Evolutionary conservation across 2,113 vertebrate genomes (phyloP), one percentile per base, ranked within the genome.

Genomic region (Scomber colias): DNA sequence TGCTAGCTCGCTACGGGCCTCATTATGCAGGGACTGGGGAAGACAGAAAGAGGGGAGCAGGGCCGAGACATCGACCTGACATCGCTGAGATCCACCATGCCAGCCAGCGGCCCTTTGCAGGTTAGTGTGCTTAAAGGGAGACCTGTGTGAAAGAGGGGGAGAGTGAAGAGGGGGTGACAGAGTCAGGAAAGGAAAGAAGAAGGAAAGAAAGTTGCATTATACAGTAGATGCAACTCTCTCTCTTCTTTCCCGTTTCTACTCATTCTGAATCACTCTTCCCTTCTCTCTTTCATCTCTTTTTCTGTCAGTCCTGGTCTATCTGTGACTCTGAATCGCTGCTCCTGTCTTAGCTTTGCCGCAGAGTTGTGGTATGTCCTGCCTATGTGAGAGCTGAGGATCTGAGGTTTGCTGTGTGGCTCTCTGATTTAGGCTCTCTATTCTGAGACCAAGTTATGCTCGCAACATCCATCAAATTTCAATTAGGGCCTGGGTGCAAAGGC

Each of bases 31-130:
- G 92, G 92, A 84, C 70, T 93, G 31, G 89, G 89, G 68, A 94
- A 94, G 86, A 87, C 87, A 1, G 92, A 94, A 76, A 67, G 93
- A 71, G 92, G 84, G 45, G 92, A 94, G 56, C 89, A 81, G 73
- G 90, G 85, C 80, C 87, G 92, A 80, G 93, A 94, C 83, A 84
- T 94, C 35, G 93, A 94, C 89, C 85, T 91, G 85, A 91, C 92
- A 48, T 94, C 93, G 49, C 83, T 89, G 87, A 93, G 93, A 73
- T 94, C 93, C 81, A 94, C 93, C 86, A 93, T 94, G 93, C 93
- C 93, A 5, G 92, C 87, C 81, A 62, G 92, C 31, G 92, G 93
- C 9, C 89, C 89, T 17, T 76, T 94, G 35, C 93, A 94, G 89
- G 93, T 94, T 30, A 93, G 93, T 89, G 79, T 44, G 49, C 11